Base-by-base conservation (phyloP, 2,888 invertebrate species). In the Cheiracanthium punctorium region DNA sequence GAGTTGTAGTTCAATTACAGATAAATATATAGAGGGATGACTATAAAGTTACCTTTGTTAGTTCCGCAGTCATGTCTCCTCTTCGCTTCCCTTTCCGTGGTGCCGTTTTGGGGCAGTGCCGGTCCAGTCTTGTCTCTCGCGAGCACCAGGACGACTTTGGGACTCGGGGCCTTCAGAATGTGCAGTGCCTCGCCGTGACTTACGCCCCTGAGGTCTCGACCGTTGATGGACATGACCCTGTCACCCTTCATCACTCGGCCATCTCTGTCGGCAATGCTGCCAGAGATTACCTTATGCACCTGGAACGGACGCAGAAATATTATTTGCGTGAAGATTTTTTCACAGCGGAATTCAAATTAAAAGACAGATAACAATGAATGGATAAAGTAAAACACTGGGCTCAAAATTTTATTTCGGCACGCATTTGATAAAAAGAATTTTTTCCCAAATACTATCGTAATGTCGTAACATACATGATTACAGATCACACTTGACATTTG, bases 171-270 rank as follows among this genome's bases (percentile, higher is more conserved):
- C 94, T 97, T 97, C 70, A 98, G 94, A 90, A 97, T 95, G 90
- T 95, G 94, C 90, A 97, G 94, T 89, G 97, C 97, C 91, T 97
- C 96, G 58, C 95, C 94, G 91, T 98, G 97, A 48, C 96, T 96
- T 85, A 97, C 93, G 72, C 96, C 96, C 89, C 95, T 93, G 93
- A 97, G 96, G 90, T 94, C 94, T 91, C 94, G 94, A 65, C 97
- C 97, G 91, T 98, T 98, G 89, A 98, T 97, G 90, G 96, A 96
- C 89, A 96, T 93, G 88, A 98, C 95, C 91, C 96, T 95, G 91
- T 97, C 96, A 20, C 97, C 97, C 90, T 96, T 95, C 91, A 95
- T 95, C 71, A 98, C 93, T 76, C 95, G 93, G 7, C 97, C 97
- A 91, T 97, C 96, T 90, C 95, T 94, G 90, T 96, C 96, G 64